Conservation (phyloP, 2,113 vertebrate species). For the Hyperoodon ampullatus region DNA sequence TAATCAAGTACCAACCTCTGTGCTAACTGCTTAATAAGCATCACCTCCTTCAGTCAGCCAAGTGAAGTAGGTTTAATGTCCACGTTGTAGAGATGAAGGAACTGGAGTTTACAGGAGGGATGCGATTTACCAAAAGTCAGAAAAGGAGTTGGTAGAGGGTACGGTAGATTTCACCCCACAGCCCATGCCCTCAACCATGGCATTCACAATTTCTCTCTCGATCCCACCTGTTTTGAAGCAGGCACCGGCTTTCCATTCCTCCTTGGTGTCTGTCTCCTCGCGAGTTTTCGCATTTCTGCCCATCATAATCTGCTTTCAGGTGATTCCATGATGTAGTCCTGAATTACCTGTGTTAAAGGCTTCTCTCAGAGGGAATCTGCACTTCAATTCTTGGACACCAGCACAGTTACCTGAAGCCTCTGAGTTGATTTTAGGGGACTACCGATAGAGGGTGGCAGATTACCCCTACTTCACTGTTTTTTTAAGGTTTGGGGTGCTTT, state of each 20-base stretch:
- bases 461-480: not conserved
- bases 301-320: not conserved
- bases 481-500: not conserved
- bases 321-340: not conserved
- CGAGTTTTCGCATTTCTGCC: not conserved
- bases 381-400: not conserved
- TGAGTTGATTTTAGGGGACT: not conserved
- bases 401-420: not conserved
- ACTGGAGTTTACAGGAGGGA: not conserved
- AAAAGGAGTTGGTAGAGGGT: not conserved
- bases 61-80: not conserved
- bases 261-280: no score
- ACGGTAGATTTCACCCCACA: not conserved
- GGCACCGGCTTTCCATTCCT: rapidly evolving
- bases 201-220: not conserved
- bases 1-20: not conserved
- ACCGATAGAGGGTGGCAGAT: no score
- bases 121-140: not conserved
- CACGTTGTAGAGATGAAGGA: not conserved
- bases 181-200: rapidly evolving
- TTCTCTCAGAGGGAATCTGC: not conserved
- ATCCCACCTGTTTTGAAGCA: not conserved
- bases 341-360: not conserved
- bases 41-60: not conserved
- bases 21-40: not conserved